phyloP scores from a whole-genome alignment of 1,140 invertebrate genomes.

The Globodera ellingtonae region DNA sequence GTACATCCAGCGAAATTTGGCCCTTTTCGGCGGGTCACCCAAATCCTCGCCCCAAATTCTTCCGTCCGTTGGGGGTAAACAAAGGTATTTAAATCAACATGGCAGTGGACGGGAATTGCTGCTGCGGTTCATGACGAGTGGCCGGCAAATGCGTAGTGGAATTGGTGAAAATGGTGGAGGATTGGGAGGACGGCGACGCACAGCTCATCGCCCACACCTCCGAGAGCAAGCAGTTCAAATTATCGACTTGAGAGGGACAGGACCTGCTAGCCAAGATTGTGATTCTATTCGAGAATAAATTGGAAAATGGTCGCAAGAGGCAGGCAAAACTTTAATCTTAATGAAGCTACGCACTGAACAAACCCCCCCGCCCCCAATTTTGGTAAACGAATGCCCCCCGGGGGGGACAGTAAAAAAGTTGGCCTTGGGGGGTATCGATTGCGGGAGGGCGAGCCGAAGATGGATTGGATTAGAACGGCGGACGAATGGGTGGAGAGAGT shows the following conservation, averaged over 20 bases:
- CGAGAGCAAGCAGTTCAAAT: too few species aligned
- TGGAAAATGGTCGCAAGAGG: not conserved
- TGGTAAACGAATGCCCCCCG: not conserved
- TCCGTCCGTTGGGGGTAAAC: too few species aligned
- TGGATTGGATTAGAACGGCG: not conserved
- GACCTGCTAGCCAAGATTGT: too few species aligned
- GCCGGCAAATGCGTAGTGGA: not conserved
- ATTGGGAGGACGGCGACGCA: not conserved
- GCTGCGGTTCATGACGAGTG: not conserved
- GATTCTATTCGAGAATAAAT: not conserved
- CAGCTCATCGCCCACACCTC: not conserved
- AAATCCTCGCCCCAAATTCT: too few species aligned
- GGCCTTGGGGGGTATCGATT: conserved; percentile 13
- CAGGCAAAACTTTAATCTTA: not conserved
- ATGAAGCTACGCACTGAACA: not conserved
- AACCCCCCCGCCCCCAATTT: too few species aligned
- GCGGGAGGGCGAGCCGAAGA: not conserved
- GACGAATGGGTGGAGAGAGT: not conserved
- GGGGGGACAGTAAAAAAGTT: not conserved
- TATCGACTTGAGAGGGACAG: too few species aligned
- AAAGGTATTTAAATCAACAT: too few species aligned
- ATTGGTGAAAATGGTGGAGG: not conserved
- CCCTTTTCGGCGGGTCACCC: too few species aligned
- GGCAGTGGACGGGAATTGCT: not conserved
- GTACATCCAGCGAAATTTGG: too few species aligned